Conservation (phyloP, 2,797 vertebrate genomes). For the Heliangelus exortis region DNA sequence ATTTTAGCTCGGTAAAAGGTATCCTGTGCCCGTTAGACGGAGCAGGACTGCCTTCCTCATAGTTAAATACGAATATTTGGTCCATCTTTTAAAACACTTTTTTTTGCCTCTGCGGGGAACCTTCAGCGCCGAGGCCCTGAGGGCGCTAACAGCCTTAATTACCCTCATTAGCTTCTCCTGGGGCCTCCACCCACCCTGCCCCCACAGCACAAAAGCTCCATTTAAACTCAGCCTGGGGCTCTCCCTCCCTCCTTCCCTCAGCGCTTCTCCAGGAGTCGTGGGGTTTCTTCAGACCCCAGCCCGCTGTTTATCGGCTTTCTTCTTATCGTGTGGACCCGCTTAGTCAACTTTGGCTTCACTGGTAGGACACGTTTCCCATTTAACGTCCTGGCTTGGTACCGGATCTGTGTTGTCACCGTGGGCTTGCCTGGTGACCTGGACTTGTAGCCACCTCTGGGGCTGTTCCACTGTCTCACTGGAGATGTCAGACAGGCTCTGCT, state of each 20-base stretch:
- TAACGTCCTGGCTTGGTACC: background rate
- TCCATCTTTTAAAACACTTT: background rate
- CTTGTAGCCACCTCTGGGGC: background rate
- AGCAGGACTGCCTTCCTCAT: background rate
- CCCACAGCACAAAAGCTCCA: too few relatives aligned
- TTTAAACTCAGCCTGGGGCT: background rate
- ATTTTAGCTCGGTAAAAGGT: background rate
- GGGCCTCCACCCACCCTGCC: background rate
- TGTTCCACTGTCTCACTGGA: background rate
- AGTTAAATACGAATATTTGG: background rate
- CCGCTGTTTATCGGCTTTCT: background rate
- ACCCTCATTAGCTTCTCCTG: background rate
- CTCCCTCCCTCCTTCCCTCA: rapidly evolving
- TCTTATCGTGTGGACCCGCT: background rate
- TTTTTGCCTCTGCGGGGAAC: background rate
- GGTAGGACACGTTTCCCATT: rapidly evolving
- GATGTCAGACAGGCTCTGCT: background rate
- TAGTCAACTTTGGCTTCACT: rapidly evolving
- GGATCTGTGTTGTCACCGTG: too few relatives aligned
- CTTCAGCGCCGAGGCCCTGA: background rate
- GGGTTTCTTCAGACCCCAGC: rapidly evolving
- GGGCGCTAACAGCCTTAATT: background rate
- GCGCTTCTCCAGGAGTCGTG: background rate
- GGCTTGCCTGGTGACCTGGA: background rate
- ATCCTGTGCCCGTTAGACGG: background rate